Percentiles rank a stretch among this genome's conserved stretches.
These are phyloP conservation scores for Leptoteleia sp. DNA, from an alignment of 1,140 invertebrate genomes.

Conservation along the genomic window DNA sequence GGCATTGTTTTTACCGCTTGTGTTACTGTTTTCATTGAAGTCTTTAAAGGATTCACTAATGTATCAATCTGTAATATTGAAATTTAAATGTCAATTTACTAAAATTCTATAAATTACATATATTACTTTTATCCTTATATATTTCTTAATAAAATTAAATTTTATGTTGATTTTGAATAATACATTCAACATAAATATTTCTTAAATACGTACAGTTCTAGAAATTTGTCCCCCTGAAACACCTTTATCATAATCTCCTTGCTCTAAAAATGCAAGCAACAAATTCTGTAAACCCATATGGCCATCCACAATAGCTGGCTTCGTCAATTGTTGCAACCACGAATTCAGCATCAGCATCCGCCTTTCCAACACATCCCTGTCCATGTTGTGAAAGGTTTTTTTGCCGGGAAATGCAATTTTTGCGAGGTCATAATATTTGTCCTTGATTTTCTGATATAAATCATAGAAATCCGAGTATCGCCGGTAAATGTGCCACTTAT, in stretches of 20 bases:
- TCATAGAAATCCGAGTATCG: constrained; percentile 96
- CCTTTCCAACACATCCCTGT: constrained; percentile 91
- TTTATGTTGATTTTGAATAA: no score
- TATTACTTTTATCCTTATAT: no score
- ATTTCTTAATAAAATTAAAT: no score
- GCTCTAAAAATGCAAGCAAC: constrained; percentile 89
- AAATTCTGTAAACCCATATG: constrained; percentile 86
- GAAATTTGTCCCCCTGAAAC: constrained; percentile 83
- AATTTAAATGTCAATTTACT: constrained; percentile 31
- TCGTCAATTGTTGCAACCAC: constrained; percentile 89
- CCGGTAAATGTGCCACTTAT: constrained; percentile 90
- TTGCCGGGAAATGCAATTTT: constrained; percentile 94
- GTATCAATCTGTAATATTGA: constrained; percentile 84
- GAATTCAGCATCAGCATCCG: constrained; percentile 92
- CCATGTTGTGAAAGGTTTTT: constrained; percentile 96
- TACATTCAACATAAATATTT: no score
- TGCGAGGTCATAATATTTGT: constrained; percentile 89
- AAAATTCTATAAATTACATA: no score
- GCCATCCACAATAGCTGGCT: constrained; percentile 83
- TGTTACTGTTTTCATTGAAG: constrained; percentile 89
- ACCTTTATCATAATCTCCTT: constrained; percentile 88
- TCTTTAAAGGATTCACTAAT: constrained; percentile 90
- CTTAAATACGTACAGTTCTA: constrained; percentile 83
- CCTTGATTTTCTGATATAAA: constrained; percentile 89
- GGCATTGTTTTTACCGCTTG: constrained; percentile 89